Conservation (phyloP, 2,888 invertebrate genomes). For the Parascotia fuliginaria region DNA sequence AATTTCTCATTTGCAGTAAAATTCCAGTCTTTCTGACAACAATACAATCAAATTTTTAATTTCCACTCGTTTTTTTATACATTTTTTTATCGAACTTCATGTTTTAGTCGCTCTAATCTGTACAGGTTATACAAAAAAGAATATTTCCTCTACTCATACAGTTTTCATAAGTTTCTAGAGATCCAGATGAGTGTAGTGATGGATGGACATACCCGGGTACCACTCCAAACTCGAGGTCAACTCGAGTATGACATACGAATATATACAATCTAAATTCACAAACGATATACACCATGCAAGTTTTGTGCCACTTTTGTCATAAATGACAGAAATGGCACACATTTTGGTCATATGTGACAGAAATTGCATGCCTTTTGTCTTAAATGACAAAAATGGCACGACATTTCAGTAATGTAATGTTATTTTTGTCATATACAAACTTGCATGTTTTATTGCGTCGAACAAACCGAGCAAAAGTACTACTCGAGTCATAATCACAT, state of each 20-base stretch:
- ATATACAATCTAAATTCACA: neutral
- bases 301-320: neutral
- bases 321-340: neutral
- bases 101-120: slow-evolving; percentile 20
- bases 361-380: neutral
- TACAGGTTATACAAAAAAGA: slow-evolving; percentile 36
- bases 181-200: slow-evolving; percentile 31
- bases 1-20: slow-evolving; percentile 7
- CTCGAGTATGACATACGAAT: neutral
- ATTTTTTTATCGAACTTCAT: slow-evolving; percentile 4
- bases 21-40: slow-evolving; percentile 21
- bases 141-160: slow-evolving; percentile 9
- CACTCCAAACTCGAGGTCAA: neutral
- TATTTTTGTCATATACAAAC: too few relatives aligned
- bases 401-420: too few relatives aligned
- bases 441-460: neutral
- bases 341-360: neutral
- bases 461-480: neutral
- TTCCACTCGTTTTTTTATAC: slow-evolving; percentile 10
- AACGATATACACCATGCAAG: neutral
- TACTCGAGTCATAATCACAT: neutral
- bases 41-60: slow-evolving; percentile 13
- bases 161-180: slow-evolving; percentile 31
- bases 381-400: too few relatives aligned
- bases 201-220: slow-evolving; percentile 10